These are phyloP conservation scores for Hycleus cichorii DNA, from an alignment of 1,140 invertebrate species.

Conservation along the genomic window DNA sequence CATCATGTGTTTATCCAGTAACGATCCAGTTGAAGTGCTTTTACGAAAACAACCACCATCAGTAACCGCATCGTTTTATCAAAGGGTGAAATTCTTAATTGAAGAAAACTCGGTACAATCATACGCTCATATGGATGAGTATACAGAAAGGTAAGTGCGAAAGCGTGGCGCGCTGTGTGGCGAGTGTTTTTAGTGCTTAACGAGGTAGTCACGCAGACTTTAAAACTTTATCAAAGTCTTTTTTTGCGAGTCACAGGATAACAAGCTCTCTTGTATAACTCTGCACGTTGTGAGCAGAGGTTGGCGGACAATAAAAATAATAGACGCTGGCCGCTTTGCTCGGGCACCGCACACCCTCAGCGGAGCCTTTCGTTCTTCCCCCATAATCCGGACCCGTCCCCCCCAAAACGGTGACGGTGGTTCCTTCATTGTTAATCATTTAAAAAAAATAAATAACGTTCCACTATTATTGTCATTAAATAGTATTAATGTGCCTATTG, in stretches of 20 bases:
- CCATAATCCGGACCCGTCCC: slow-evolving; percentile 2
- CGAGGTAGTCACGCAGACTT: slow-evolving; percentile 15
- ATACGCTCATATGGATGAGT: slow-evolving; percentile 94
- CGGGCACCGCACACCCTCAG: slow-evolving; percentile 36
- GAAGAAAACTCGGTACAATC: slow-evolving; percentile 97
- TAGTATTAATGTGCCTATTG: too few species aligned
- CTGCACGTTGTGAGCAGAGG: slow-evolving; percentile 33
- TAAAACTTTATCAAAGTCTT: not conserved
- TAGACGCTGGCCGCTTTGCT: slow-evolving; percentile 32
- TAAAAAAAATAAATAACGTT: too few species aligned
- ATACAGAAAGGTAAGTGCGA: slow-evolving; percentile 89
- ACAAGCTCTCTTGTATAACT: slow-evolving; percentile 15
- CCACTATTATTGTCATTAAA: too few species aligned
- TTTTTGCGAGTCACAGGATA: slow-evolving; percentile 20
- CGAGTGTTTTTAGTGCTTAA: slow-evolving; percentile 16
- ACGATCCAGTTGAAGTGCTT: slow-evolving; percentile 91
- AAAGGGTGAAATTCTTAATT: slow-evolving; percentile 95
- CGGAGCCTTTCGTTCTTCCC: slow-evolving; percentile 3
- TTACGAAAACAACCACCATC: slow-evolving; percentile 91
- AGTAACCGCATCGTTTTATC: slow-evolving; percentile 95
- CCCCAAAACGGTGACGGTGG: not conserved
- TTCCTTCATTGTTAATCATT: too few species aligned
- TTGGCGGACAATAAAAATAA: slow-evolving; percentile 15
- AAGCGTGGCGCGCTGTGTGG: slow-evolving; percentile 17
- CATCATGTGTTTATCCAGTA: slow-evolving; percentile 89